Evolutionary conservation across 35 echinoderm and acorn worm species (phyloP).

Genomic region (Hemicentrotus pulcherrimus): DNA sequence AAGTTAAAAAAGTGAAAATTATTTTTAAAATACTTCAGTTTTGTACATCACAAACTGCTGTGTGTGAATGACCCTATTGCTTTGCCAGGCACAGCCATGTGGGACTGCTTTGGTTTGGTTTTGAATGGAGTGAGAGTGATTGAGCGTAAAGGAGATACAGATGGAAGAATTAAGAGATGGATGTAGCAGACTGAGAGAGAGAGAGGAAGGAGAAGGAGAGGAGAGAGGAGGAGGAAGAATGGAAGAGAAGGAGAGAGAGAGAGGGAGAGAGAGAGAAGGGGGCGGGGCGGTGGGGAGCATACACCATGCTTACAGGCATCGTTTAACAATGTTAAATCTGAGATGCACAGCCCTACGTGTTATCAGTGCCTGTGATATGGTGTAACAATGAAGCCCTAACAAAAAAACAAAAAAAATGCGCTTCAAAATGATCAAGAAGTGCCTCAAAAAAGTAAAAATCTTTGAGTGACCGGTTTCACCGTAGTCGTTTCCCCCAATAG

Average conservation of each 20-base stretch:
- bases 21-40: no score
- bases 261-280: neutral
- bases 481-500: no score
- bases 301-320: no score
- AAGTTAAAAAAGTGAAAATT: no score
- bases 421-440: no score
- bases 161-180: neutral
- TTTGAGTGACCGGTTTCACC: no score
- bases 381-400: no score
- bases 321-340: no score
- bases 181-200: neutral
- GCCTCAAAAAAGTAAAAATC: no score
- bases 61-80: neutral
- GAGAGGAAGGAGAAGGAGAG: neutral
- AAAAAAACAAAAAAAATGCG: no score
- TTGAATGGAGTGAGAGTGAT: neutral
- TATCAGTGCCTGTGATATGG: no score
- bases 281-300: neutral
- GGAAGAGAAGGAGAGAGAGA: neutral
- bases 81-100: neutral
- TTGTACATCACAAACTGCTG: neutral
- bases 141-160: neutral
- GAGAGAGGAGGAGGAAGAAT: neutral
- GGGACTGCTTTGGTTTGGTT: neutral
- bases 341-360: no score